phyloP scores from a whole-genome alignment of 2,797 vertebrate species.

The Cephalopachus bancanus region DNA sequence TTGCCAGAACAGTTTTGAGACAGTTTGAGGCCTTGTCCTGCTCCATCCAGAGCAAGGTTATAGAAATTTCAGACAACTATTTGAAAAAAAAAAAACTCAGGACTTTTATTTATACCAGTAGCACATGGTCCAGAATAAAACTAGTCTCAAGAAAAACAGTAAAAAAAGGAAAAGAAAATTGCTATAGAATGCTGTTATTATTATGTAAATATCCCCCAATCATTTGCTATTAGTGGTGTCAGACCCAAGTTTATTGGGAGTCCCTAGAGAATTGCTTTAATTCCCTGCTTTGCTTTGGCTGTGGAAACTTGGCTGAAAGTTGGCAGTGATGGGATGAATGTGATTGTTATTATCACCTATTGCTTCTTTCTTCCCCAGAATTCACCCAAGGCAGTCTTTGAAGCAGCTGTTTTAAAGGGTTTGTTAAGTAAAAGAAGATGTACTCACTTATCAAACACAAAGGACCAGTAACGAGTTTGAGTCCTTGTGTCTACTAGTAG shows the following conservation, averaged over 20 bases:
- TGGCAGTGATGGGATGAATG: not conserved
- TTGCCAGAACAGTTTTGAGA: conserved; percentile 89
- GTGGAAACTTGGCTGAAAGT: not conserved
- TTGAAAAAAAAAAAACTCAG: too few relatives aligned
- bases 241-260: not conserved
- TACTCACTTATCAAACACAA: not conserved
- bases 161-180: too few relatives aligned
- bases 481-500: not conserved
- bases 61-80: conserved; percentile 88
- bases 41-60: conserved; percentile 84
- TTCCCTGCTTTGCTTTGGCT: not conserved
- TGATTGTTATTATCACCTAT: not conserved
- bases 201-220: not conserved
- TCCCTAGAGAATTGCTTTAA: not conserved
- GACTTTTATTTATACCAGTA: too few relatives aligned
- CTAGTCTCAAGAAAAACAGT: too few relatives aligned
- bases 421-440: not conserved
- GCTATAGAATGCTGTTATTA: not conserved
- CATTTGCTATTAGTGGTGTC: not conserved
- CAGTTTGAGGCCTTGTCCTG: conserved; percentile 91
- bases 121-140: too few relatives aligned
- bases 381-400: not conserved
- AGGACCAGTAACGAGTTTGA: not conserved
- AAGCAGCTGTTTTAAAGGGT: conserved; percentile 1
- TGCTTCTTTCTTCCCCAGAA: conserved; percentile 12